phyloP scores from a whole-genome alignment of 92 coral and sea anemone species.

The Epizoanthus stellaris region DNA sequence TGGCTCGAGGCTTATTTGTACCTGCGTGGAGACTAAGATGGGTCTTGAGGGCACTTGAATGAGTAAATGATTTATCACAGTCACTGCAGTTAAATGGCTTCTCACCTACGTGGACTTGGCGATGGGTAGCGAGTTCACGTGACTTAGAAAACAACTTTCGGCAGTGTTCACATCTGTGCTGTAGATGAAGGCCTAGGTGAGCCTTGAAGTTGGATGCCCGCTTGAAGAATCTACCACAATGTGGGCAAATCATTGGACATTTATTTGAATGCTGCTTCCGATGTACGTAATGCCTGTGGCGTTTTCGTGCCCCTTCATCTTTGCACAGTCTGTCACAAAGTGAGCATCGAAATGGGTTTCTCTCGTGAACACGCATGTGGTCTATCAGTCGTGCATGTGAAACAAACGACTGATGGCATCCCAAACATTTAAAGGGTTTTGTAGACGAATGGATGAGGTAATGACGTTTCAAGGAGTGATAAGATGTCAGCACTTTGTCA shows the following conservation, averaged over 20 bases:
- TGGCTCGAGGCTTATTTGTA: background rate
- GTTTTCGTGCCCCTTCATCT: background rate
- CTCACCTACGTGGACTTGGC: slow-evolving; percentile 3
- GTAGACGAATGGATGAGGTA: background rate
- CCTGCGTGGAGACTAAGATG: background rate
- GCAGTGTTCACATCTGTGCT: slow-evolving; percentile 10
- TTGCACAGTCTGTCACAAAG: slow-evolving; percentile 2
- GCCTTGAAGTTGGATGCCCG: background rate
- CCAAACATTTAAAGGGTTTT: slow-evolving; percentile 2
- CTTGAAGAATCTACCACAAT: background rate
- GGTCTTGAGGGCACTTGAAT: background rate
- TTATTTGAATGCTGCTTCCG: background rate
- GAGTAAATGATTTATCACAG: background rate
- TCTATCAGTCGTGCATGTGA: slow-evolving; percentile 15
- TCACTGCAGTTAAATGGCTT: background rate
- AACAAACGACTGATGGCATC: background rate
- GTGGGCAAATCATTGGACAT: slow-evolving; percentile 4
- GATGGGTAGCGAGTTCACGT: background rate
- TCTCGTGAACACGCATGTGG: slow-evolving; percentile 5
- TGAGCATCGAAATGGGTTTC: slow-evolving; percentile 3
- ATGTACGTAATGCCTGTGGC: background rate
- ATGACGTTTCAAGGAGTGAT: background rate
- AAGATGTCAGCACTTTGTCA: slow-evolving; percentile 4
- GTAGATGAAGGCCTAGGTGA: background rate
- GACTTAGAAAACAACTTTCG: background rate